Conservation (phyloP, 2,797 vertebrate genomes). For the Onychomys leucogaster region DNA sequence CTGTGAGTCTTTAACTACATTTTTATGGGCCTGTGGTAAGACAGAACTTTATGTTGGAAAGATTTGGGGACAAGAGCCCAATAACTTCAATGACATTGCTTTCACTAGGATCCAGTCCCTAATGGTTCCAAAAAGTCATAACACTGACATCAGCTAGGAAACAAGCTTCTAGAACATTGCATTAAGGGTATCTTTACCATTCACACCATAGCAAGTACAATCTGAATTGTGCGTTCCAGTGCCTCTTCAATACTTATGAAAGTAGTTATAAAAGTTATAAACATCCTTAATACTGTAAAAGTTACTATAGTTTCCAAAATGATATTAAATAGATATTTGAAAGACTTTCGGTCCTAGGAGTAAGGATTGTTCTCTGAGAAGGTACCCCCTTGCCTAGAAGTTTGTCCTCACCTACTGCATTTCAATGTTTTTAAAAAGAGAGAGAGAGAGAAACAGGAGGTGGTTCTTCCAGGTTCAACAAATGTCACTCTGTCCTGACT, state of each 20-base stretch:
- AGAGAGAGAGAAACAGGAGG: neutral
- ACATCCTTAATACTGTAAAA: neutral
- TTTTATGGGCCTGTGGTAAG: rapidly evolving
- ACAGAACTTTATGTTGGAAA: neutral
- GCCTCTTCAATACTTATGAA: neutral
- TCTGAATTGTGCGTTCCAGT: neutral
- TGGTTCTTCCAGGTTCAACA: neutral
- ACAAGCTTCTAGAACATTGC: no score
- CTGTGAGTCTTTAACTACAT: neutral
- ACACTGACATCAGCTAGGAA: neutral
- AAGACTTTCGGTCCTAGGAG: neutral
- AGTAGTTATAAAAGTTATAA: neutral
- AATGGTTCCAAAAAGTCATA: neutral
- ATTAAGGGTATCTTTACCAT: neutral
- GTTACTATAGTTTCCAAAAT: neutral
- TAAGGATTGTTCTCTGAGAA: neutral
- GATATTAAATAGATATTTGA: neutral
- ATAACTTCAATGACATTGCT: neutral
- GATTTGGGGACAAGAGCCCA: neutral
- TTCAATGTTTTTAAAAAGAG: neutral
- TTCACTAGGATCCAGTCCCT: rapidly evolving
- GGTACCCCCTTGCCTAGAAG: neutral
- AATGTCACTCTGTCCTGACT: rapidly evolving
- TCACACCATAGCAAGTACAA: no score
- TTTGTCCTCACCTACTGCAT: neutral